Conservation (phyloP, 2,797 vertebrate genomes). For the Taeniopygia guttata region DNA sequence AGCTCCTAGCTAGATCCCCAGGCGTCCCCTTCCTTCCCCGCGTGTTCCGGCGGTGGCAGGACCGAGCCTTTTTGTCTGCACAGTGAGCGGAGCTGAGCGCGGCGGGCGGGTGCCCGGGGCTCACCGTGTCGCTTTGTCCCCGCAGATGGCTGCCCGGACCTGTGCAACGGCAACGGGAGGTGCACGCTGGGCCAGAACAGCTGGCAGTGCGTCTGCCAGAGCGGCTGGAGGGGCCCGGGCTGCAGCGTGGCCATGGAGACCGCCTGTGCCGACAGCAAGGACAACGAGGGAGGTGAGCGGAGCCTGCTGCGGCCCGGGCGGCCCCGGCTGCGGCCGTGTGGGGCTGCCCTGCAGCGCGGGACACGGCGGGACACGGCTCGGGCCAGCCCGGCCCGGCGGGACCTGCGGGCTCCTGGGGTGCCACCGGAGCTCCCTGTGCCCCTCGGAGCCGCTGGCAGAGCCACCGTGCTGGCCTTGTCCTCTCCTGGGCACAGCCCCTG, state of each 20-base stretch:
- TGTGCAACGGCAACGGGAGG: constrained; percentile 97
- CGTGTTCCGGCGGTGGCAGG: not conserved
- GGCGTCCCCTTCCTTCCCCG: not conserved
- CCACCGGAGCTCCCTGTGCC: no score
- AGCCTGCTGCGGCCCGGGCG: no score
- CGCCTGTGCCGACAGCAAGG: constrained; percentile 97
- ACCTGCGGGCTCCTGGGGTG: no score
- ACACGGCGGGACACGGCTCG: no score
- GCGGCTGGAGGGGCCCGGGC: constrained; percentile 95
- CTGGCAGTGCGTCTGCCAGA: constrained; percentile 99
- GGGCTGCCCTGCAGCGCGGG: no score
- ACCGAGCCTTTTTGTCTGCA: constrained; percentile 67
- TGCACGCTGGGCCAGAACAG: constrained; percentile 98
- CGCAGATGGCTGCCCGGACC: constrained; percentile 96
- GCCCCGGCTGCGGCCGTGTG: no score
- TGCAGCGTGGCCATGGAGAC: constrained; percentile 99
- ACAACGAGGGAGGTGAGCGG: constrained; percentile 97
- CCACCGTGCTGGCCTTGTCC: not conserved
- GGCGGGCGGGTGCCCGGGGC: not conserved
- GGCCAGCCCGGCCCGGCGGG: no score
- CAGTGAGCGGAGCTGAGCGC: not conserved
- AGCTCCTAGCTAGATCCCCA: not conserved
- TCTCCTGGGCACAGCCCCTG: not conserved
- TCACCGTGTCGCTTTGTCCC: constrained; percentile 80
- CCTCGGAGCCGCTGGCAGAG: not conserved